Evolutionary conservation across 2,113 vertebrate species (phyloP).

Genomic region (Callopanchax toddi): DNA sequence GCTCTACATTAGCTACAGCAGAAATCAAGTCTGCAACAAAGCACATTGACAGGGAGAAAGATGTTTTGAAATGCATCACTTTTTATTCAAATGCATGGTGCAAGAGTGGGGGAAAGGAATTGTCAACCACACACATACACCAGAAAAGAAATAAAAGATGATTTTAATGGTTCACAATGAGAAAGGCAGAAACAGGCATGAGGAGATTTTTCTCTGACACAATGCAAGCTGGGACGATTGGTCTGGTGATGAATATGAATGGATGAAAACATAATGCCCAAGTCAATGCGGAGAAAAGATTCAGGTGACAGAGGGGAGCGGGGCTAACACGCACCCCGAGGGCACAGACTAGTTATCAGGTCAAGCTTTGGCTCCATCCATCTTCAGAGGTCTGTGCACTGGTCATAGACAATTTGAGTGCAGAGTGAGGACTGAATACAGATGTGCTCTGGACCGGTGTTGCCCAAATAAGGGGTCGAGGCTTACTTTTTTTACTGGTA

Average conservation of each 20-base stretch:
- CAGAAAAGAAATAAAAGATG: constrained; percentile 2
- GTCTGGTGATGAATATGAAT: constrained; percentile 63
- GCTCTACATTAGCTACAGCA: constrained; percentile 13
- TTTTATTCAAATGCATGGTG: constrained; percentile 31
- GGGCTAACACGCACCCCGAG: constrained; percentile 48
- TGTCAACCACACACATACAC: constrained; percentile 1
- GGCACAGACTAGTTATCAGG: constrained; percentile 72
- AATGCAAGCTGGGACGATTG: constrained; percentile 22
- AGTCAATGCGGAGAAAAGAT: constrained; percentile 66
- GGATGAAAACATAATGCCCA: constrained; percentile 68
- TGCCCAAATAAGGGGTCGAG: constrained; percentile 62
- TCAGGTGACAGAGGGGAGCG: constrained; percentile 64
- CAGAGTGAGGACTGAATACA: constrained; percentile 63
- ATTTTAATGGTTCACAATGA: constrained; percentile 31
- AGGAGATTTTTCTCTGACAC: constrained; percentile 22
- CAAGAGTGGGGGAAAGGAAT: background rate
- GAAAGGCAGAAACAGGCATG: constrained; percentile 5
- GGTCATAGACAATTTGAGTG: constrained; percentile 65
- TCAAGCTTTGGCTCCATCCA: constrained; percentile 66
- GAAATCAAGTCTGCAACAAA: background rate
- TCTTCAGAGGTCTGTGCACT: constrained; percentile 61
- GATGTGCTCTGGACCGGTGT: constrained; percentile 63
- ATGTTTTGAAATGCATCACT: constrained; percentile 6
- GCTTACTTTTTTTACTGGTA: constrained; percentile 18
- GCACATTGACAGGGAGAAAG: constrained; percentile 4